Evolutionary conservation across 2,113 vertebrate species (phyloP).

Genomic region (Limanda limanda): DNA sequence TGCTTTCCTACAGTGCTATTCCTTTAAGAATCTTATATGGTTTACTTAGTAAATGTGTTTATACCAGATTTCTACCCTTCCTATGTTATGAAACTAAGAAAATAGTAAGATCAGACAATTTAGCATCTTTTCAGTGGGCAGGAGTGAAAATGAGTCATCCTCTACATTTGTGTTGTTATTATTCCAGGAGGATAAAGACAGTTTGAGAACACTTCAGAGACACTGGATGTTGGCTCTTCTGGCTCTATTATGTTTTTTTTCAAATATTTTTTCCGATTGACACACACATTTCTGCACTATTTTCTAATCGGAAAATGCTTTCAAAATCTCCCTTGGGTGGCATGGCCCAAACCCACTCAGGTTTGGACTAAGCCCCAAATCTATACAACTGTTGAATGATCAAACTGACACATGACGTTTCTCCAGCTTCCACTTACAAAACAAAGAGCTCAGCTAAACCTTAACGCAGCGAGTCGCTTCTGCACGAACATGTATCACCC

Average conservation of each 20-base stretch:
- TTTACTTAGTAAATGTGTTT: too few species aligned
- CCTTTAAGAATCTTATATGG: too few species aligned
- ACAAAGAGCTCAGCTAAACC: conserved; percentile 31
- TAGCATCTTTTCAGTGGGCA: neutral
- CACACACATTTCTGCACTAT: neutral
- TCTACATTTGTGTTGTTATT: neutral
- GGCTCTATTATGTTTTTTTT: neutral
- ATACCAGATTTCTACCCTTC: too few species aligned
- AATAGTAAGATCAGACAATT: neutral
- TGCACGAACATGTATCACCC: conserved; percentile 7
- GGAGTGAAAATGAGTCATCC: neutral
- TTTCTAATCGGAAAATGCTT: neutral
- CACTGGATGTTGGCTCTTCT: neutral
- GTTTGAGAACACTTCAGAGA: neutral
- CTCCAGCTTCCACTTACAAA: neutral
- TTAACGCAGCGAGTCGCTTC: conserved; percentile 31
- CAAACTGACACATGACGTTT: neutral
- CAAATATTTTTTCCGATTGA: neutral
- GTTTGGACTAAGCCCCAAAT: neutral
- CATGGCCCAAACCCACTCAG: neutral
- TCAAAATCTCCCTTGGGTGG: neutral
- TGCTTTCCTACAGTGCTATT: too few species aligned
- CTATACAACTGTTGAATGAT: neutral
- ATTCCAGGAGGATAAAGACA: neutral
- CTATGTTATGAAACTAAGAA: neutral